Evolutionary conservation across 2,797 vertebrate genomes (phyloP).

Genomic region (Pseudomugil gertrudae): DNA sequence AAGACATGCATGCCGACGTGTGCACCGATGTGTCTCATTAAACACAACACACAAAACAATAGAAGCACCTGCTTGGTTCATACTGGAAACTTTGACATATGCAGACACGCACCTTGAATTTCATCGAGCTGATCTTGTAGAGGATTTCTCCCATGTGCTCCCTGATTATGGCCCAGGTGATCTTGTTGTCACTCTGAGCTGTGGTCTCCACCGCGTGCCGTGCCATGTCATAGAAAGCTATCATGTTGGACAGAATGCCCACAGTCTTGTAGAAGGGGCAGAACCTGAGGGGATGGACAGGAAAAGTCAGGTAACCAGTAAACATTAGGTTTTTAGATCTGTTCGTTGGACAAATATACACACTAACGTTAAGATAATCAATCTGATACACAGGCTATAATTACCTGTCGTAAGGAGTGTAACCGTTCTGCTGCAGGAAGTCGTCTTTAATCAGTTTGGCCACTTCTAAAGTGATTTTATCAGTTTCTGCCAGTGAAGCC

Average conservation of each 20-base stretch:
- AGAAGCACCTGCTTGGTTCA: background rate
- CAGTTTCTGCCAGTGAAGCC: conserved; percentile 96
- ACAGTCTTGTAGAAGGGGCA: conserved; percentile 99
- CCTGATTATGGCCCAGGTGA: conserved; percentile 95
- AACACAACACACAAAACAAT: background rate
- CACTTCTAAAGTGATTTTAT: conserved; percentile 98
- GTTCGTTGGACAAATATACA: conserved; percentile 81
- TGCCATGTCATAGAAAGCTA: conserved; percentile 95
- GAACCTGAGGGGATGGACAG: conserved; percentile 83
- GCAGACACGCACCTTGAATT: conserved; percentile 89
- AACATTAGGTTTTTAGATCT: background rate
- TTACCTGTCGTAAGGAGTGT: conserved; percentile 95
- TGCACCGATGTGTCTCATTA: background rate
- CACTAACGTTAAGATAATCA: background rate
- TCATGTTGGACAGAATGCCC: conserved; percentile 95
- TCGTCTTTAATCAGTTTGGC: conserved; percentile 98
- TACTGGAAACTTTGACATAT: background rate
- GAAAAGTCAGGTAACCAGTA: background rate
- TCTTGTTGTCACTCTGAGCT: conserved; percentile 95
- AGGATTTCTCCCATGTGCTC: conserved; percentile 96
- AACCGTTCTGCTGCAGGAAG: conserved; percentile 97
- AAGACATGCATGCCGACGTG: no score
- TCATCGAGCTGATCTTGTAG: conserved; percentile 94
- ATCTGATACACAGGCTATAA: background rate
- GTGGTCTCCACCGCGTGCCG: conserved; percentile 96